Evolutionary conservation across 2,113 vertebrate genomes (phyloP).

Genomic region (Peromyscus californicus): DNA sequence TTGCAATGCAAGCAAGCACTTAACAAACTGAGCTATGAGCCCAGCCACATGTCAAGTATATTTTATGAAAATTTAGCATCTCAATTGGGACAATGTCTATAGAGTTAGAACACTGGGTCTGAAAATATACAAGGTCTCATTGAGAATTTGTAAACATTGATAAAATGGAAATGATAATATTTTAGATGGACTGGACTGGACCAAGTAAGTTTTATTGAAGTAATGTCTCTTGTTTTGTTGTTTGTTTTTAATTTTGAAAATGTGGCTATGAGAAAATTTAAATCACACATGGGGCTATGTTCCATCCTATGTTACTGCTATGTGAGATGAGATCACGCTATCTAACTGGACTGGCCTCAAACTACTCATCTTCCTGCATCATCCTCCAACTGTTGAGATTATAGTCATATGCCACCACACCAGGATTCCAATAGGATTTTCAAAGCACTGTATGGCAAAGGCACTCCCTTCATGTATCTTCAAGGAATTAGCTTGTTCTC

Average conservation of each 20-base stretch:
- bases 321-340: neutral
- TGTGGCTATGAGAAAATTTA: conserved; percentile 2
- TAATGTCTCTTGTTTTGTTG: neutral
- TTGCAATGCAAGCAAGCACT: neutral
- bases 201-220: conserved; percentile 15
- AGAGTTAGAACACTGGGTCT: conserved; percentile 15
- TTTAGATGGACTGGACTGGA: neutral
- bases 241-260: conserved; percentile 35
- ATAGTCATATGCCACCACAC: neutral
- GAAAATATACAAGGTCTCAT: conserved; percentile 36
- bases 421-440: neutral
- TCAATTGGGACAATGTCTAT: neutral
- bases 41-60: neutral
- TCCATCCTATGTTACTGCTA: neutral
- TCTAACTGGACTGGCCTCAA: neutral
- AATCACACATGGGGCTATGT: neutral
- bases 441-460: neutral
- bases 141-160: conserved; percentile 43
- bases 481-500: conserved; percentile 15
- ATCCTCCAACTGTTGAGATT: neutral
- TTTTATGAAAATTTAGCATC: conserved; percentile 30
- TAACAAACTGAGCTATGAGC: neutral
- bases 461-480: neutral
- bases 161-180: conserved; percentile 32
- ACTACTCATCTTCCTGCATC: neutral